Evolutionary conservation across 2,797 vertebrate species (phyloP), one percentile per base, ranked within the genome.

Genomic region (Oryzias sinensis): DNA sequence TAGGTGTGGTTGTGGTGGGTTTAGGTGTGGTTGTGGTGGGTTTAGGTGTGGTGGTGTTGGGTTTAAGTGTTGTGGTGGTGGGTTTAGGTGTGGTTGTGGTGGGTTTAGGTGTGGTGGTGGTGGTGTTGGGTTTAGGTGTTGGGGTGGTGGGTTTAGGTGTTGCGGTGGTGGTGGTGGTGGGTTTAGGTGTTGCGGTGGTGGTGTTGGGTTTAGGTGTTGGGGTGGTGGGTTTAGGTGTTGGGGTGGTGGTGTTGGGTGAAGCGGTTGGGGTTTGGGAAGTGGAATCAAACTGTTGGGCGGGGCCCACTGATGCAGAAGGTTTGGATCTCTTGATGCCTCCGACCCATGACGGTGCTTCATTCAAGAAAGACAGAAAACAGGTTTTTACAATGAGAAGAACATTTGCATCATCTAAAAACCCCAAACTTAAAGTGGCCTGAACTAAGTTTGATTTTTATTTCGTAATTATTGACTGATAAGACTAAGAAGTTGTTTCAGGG

Each of bases 341-440:
- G n/a, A 72, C 63, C 76, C 64, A 40, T 59, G 73, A 56, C 41
- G 81, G 25, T 1, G 50, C 88, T 84, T 67, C 5, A 72, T 18
- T 41, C 5, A 61, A 54, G 62, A 61, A 65, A 4, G 60, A 6
- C 70, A 17, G 44, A 6, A n/a, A 60, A 33, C 33, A 11, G 11
- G 0, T 11, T 33, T 33, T 33, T 22, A 22, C 33, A 33, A 11
- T 33, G 8, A 33, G 33, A 9, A 11, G 8, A 33, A 9, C 33
- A 11, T 33, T 33, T 11, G 11, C 8, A 11, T 33, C 1, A 33
- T 33, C 33, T 33, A 33, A 3, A 33, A 33, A 11, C 33, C 33
- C 8, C 33, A 33, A 33, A 33, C 8, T 33, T 9, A 33, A 9
- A 33, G 33, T 33, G 33, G 8, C 33, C 33, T 33, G 11, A 33